phyloP scores from a whole-genome alignment of 2,113 vertebrate genomes.

The Sceloporus tristichus region DNA sequence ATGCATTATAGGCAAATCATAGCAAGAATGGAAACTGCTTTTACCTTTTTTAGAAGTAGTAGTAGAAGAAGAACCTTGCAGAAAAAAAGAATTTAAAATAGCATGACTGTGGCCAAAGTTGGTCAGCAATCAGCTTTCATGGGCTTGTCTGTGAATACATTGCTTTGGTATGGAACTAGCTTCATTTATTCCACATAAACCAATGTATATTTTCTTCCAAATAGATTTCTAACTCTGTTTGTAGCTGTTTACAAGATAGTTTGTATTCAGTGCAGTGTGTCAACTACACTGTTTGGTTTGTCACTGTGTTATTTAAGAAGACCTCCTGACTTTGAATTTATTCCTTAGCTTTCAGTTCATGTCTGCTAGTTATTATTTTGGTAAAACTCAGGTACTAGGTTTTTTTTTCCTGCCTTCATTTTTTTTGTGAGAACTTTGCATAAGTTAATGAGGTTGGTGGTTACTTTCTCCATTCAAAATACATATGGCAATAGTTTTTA shows the following conservation, averaged over 20 bases:
- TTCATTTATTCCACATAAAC: conserved; percentile 5
- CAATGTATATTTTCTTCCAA: not conserved
- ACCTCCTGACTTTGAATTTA: not conserved
- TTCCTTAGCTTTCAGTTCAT: conserved; percentile 28
- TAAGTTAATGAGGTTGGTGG: not conserved
- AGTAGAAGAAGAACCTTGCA: not conserved
- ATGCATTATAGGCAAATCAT: not conserved
- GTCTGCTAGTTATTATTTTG: conserved; percentile 16
- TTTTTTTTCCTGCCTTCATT: not conserved
- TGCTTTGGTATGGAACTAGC: not conserved
- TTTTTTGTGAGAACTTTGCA: not conserved
- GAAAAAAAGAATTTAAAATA: not conserved
- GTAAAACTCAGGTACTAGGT: not conserved
- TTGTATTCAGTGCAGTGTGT: not conserved
- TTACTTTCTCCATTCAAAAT: not conserved
- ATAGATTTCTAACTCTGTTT: conserved; percentile 8
- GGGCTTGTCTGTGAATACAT: conserved; percentile 2
- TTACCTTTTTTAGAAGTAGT: not conserved
- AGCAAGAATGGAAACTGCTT: not conserved
- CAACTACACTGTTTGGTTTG: conserved; percentile 6
- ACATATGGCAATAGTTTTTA: not conserved
- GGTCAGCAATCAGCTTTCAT: not conserved
- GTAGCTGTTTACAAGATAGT: conserved; percentile 6
- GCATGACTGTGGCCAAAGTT: not conserved
- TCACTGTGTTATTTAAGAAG: conserved; percentile 25